phyloP scores from a whole-genome alignment of 2,888 invertebrate species.

The Neoitamus cyanurus region DNA sequence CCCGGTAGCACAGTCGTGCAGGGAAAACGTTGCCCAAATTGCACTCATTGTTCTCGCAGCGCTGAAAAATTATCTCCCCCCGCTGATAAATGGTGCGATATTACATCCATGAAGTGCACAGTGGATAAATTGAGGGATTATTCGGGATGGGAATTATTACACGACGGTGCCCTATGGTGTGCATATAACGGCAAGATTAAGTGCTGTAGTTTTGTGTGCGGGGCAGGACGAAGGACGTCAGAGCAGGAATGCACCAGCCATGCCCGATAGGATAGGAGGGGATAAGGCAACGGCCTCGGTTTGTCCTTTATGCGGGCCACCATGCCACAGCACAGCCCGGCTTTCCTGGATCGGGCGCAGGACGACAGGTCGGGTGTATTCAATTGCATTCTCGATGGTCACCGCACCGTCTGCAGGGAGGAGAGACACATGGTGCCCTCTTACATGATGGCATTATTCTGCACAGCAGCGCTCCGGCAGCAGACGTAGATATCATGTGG shows the following conservation, averaged over 20 bases:
- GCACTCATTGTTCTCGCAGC: conserved; percentile 38
- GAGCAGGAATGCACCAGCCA: background rate
- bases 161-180: conserved; percentile 33
- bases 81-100: conserved; percentile 41
- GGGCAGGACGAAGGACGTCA: background rate
- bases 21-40: conserved; percentile 38
- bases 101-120: conserved; percentile 40
- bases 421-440: conserved; percentile 16
- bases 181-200: conserved; percentile 43
- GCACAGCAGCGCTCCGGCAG: background rate
- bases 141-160: conserved; percentile 33
- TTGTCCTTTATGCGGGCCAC: background rate
- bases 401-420: background rate
- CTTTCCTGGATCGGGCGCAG: background rate
- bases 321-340: background rate
- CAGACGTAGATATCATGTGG: background rate
- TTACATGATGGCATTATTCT: conserved; percentile 26
- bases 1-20: background rate
- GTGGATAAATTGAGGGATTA: conserved; percentile 40
- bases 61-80: conserved; percentile 42
- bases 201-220: conserved; percentile 14
- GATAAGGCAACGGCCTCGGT: background rate
- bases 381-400: conserved; percentile 28
- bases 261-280: background rate
- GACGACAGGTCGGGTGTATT: background rate